These are phyloP conservation scores for Cotesia glomerata DNA, from an alignment of 1,140 invertebrate species.

Conservation along the genomic window DNA sequence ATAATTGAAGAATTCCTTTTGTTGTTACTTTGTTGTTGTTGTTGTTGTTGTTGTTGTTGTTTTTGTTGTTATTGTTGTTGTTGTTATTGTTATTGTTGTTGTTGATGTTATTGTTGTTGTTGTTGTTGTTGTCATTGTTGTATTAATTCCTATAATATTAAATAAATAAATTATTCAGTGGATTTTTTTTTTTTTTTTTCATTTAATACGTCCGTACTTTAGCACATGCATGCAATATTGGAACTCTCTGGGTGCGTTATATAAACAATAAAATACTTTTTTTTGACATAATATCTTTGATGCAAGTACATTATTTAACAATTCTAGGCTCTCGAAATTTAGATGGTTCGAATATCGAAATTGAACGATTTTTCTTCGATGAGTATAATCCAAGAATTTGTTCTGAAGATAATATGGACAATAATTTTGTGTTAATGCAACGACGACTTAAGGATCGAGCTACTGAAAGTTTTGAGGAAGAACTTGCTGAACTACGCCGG, in stretches of 20 bases:
- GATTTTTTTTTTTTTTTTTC: too few relatives aligned
- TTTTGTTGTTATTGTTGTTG: too few relatives aligned
- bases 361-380: conserved; percentile 47
- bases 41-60: too few relatives aligned
- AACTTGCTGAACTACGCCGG: conserved; percentile 56
- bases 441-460: conserved; percentile 56
- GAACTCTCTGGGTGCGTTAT: neutral
- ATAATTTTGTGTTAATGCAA: conserved; percentile 50
- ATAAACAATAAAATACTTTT: neutral
- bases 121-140: too few relatives aligned
- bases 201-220: too few relatives aligned
- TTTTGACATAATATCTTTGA: neutral
- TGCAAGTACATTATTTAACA: neutral
- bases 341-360: conserved; percentile 49
- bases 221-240: too few relatives aligned
- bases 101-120: too few relatives aligned
- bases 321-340: conserved; percentile 54
- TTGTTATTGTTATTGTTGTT: too few relatives aligned
- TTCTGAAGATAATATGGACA: conserved; percentile 45
- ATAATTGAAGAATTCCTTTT: too few relatives aligned
- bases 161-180: too few relatives aligned
- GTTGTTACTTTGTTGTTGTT: too few relatives aligned
- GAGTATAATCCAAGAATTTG: conserved; percentile 40
- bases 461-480: conserved; percentile 56
- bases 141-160: too few relatives aligned